phyloP scores from a whole-genome alignment of 1,140 invertebrate genomes.

The Chelonus insularis region DNA sequence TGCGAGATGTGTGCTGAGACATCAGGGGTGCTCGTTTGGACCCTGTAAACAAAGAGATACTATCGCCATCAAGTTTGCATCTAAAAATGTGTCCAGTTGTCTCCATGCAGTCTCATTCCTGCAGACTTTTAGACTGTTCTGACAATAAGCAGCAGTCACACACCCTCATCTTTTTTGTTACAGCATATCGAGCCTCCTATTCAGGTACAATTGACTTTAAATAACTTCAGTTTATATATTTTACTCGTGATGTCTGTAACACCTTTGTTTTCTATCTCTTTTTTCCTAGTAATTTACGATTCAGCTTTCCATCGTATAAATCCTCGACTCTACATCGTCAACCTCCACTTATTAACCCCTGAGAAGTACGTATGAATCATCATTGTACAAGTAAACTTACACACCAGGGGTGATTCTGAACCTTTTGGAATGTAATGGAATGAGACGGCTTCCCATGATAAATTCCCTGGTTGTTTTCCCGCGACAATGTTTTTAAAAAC shows the following conservation, averaged over 20 bases:
- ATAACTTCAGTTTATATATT: not conserved
- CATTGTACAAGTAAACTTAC: slow-evolving; percentile 21
- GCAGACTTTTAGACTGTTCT: not conserved
- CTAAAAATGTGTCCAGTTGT: not conserved
- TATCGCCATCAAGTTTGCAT: not conserved
- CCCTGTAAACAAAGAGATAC: slow-evolving; percentile 8
- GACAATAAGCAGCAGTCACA: not conserved
- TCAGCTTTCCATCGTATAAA: slow-evolving; percentile 8
- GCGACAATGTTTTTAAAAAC: slow-evolving; percentile 15
- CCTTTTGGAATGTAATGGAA: not conserved
- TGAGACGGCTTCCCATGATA: slow-evolving; percentile 18
- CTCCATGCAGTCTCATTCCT: not conserved
- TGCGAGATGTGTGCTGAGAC: slow-evolving; percentile 44
- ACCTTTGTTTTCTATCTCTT: slow-evolving; percentile 8
- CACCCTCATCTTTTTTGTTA: not conserved
- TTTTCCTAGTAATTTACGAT: slow-evolving; percentile 2
- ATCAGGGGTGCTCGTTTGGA: slow-evolving; percentile 23
- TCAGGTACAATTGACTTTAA: not conserved
- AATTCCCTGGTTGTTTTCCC: slow-evolving; percentile 14
- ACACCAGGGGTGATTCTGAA: slow-evolving; percentile 15
- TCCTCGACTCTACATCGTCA: slow-evolving; percentile 16
- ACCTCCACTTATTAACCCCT: slow-evolving; percentile 26
- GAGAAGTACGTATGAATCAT: slow-evolving; percentile 18
- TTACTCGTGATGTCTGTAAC: not conserved
- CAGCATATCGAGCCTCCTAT: not conserved